Base-by-base conservation (phyloP, 2,888 invertebrate species). In the Drosophila diplacantha region DNA sequence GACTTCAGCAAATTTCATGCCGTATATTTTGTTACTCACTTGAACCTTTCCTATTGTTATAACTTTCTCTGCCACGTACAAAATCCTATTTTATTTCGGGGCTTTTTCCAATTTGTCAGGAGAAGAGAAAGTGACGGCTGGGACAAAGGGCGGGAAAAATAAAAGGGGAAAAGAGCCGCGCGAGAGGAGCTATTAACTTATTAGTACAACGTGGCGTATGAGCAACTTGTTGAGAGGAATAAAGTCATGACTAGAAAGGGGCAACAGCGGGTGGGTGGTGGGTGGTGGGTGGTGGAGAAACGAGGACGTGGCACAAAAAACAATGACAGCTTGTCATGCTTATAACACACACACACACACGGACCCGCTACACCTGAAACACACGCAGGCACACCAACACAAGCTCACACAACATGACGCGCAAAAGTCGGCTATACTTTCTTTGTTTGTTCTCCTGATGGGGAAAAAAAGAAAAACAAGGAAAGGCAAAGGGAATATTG, bases 271-370 rank as follows among this genome's bases (percentile, higher is more conserved):
- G 11, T 7, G 20, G 16, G 16, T 16, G 9, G n/a, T n/a, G n/a
- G n/a, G n/a, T n/a, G n/a, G n/a, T n/a, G 18, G 43, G 35, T n/a
- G 32, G 47, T 22, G 20, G 38, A 22, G 56, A 59, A 63, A 64
- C 55, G 49, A 55, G 64, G 50, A 64, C 47, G 63, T 49, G 64
- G 44, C 39, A 72, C 41, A 66, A 69, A 63, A 80, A 82, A 80
- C 70, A 78, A 74, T 76, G 82, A 76, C 80, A 82, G 77, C 77
- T 68, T 83, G 78, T 80, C 73, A 71, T 59, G 64, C 77, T 77
- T 65, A 67, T 63, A 61, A 51, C 64, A 56, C 41, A 60, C 47
- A 39, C 62, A 50, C 29, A 54, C 35, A 61, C 26, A n/a, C n/a
- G n/a, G n/a, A n/a, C n/a, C n/a, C n/a, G 41, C 54, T 43, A 18